phyloP scores from a whole-genome alignment of 2,113 vertebrate genomes.

The Megaceryle torquata region DNA sequence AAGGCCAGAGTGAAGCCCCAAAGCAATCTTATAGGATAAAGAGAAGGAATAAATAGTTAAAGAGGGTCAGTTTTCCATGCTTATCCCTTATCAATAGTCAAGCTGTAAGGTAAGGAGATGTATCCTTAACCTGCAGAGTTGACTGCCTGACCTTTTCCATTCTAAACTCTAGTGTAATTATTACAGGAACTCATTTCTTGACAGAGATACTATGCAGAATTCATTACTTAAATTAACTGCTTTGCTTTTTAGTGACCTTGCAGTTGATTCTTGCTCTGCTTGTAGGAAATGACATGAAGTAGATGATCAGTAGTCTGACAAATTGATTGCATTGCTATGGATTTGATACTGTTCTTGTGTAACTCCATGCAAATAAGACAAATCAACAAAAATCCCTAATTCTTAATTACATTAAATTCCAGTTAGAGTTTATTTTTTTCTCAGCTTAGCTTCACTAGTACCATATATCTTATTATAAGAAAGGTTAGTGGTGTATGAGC shows the following conservation, averaged over 20 bases:
- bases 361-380: neutral
- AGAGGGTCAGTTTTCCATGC: slow-evolving; percentile 4
- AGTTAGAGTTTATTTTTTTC: neutral
- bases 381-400: neutral
- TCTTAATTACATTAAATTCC: neutral
- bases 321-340: neutral
- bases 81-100: neutral
- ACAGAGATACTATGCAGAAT: neutral
- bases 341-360: neutral
- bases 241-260: neutral
- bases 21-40: neutral
- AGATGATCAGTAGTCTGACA: neutral
- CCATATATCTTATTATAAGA: neutral
- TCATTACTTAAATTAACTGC: neutral
- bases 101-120: slow-evolving; percentile 25
- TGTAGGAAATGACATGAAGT: neutral
- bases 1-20: neutral
- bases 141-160: neutral
- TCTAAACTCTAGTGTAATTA: neutral
- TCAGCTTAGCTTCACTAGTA: neutral
- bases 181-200: neutral
- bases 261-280: neutral
- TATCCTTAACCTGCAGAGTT: neutral
- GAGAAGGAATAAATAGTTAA: slow-evolving; percentile 44
- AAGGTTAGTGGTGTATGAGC: neutral